Evolutionary conservation across 2,113 vertebrate species (phyloP).

Genomic region (Macheiramphus alcinus): DNA sequence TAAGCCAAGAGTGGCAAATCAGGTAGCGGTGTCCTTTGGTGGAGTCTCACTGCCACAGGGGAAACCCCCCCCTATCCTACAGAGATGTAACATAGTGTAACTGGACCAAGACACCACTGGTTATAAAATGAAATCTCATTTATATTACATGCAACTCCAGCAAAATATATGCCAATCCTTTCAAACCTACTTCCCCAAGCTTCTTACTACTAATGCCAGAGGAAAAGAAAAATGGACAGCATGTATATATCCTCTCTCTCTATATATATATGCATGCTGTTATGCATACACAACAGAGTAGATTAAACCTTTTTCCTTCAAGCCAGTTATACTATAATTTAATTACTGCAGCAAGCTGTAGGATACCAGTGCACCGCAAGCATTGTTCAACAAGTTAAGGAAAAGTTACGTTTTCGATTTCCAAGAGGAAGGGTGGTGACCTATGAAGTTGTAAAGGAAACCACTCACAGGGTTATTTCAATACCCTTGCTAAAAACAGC

Average conservation of each 20-base stretch:
- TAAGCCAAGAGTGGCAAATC: background rate
- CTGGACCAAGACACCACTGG: background rate
- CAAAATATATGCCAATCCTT: background rate
- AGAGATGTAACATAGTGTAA: background rate
- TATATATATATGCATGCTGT: background rate
- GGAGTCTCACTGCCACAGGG: background rate
- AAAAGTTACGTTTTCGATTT: background rate
- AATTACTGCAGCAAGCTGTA: background rate
- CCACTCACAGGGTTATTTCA: slow-evolving; percentile 23
- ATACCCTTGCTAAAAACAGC: slow-evolving; percentile 60
- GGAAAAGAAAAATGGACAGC: background rate
- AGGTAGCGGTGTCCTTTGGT: background rate
- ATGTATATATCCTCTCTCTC: background rate
- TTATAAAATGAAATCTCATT: background rate
- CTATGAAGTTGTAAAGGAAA: slow-evolving; percentile 52
- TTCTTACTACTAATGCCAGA: background rate
- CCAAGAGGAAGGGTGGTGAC: slow-evolving; percentile 65
- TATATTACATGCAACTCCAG: background rate
- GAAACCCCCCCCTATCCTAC: background rate
- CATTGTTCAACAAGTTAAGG: background rate
- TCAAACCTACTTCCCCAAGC: background rate
- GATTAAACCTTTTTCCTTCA: background rate
- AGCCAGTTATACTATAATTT: background rate
- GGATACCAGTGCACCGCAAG: background rate
- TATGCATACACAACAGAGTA: background rate